A percentile compares a stretch with the other conserved stretches of the same genome.
Evolutionary conservation across 2,797 vertebrate species (phyloP).

Genomic region (Chaetodon trifasciatus): DNA sequence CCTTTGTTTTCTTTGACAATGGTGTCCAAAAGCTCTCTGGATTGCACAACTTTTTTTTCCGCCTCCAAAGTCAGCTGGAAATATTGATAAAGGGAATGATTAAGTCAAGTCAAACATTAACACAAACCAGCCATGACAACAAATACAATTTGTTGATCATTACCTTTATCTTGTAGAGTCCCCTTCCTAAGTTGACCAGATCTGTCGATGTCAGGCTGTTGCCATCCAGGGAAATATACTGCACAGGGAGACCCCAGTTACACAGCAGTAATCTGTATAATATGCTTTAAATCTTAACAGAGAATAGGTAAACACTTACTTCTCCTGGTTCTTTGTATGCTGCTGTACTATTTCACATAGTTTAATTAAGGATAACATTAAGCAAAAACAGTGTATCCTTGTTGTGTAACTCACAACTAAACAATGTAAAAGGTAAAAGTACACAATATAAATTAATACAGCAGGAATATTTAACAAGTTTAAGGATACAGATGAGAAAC

Average conservation of each 20-base stretch:
- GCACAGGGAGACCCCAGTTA: slow-evolving; percentile 56
- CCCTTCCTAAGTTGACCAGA: slow-evolving; percentile 92
- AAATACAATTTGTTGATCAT: slow-evolving; percentile 49
- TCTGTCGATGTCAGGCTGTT: slow-evolving; percentile 92
- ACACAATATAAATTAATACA: neutral
- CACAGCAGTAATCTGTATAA: neutral
- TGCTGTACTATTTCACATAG: slow-evolving; percentile 87
- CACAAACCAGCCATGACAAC: neutral
- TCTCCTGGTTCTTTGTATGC: slow-evolving; percentile 91
- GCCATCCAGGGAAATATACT: slow-evolving; percentile 94
- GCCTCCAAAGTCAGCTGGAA: slow-evolving; percentile 90
- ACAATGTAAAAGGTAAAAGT: neutral
- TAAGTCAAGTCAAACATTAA: slow-evolving; percentile 53
- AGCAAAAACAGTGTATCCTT: neutral
- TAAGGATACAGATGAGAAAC: slow-evolving; percentile 97
- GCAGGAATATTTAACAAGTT: neutral
- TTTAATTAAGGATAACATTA: slow-evolving; percentile 69
- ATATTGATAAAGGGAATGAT: slow-evolving; percentile 23
- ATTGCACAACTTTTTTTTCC: slow-evolving; percentile 89
- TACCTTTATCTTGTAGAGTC: slow-evolving; percentile 97
- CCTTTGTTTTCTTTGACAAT: slow-evolving; percentile 95
- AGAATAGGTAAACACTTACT: slow-evolving; percentile 78
- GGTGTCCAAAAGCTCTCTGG: slow-evolving; percentile 94
- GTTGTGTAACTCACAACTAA: neutral
- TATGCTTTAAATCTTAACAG: neutral